Evolutionary conservation across 2,797 vertebrate genomes (phyloP), one percentile per base, ranked within the genome.

Genomic region (Coregonus sp.): DNA sequence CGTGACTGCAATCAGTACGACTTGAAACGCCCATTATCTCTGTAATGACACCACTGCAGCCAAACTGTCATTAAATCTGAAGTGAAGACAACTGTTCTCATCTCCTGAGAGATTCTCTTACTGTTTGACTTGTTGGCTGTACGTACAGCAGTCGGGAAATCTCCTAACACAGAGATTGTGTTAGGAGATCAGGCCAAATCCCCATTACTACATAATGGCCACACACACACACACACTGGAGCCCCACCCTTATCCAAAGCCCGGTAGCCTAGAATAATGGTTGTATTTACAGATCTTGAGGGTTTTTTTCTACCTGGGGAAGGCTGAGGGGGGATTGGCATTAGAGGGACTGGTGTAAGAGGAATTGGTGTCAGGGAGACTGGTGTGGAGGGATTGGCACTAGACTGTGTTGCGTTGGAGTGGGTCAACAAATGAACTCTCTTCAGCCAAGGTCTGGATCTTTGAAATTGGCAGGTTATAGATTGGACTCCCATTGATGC

Each of bases 401-500:
- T 47, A 47, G 40, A 47, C 40, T 47, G 6, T 40, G 40, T 11
- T 37, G 35, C 15, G 63, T 82, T 79, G 78, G 35, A 61, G 18
- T 56, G 75, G 83, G 79, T 80, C 80, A 80, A 74, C 75, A 81
- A 54, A 76, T 47, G 11, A 5, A n/a, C 31, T 20, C 54, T 54
- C 67, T 35, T 69, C 68, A 12, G 76, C 40, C 40, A 47, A 47
- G 74, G 33, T 65, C 40, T 7, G 65, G 75, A 76, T 87, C 76
- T 80, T 85, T 87, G 79, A 20, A 70, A 35, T 37, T 86, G 84
- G 84, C 78, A 76, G 72, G 59, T 5, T 35, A 7, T 14, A 54
- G 25, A 18, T 18, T 59, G 50, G 63, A 67, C 37, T 50, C 68
- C 37, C 66, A 37, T 69, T n/a, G 51, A 81, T 25, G 20, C 66